Conservation (phyloP, 2,888 invertebrate species). For the Uropetala carovei region DNA sequence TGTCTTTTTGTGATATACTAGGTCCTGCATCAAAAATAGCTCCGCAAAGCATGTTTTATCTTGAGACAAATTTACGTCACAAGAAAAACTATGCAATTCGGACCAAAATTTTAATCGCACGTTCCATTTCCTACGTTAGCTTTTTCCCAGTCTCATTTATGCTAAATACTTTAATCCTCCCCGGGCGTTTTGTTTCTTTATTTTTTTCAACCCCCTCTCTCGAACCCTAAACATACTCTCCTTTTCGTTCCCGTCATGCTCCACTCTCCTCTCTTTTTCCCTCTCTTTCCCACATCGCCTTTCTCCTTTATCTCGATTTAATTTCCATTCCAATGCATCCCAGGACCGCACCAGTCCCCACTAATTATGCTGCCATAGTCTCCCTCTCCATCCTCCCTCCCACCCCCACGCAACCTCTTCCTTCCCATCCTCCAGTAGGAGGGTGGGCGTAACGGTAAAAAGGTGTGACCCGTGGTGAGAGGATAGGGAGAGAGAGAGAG, state of each 20-base stretch:
- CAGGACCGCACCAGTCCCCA: slow-evolving; percentile 18
- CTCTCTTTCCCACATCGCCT: neutral
- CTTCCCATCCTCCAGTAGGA: neutral
- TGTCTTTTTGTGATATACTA: too few species aligned
- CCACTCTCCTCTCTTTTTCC: neutral
- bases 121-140: slow-evolving; percentile 8
- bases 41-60: too few species aligned
- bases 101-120: slow-evolving; percentile 5
- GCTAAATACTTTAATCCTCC: neutral
- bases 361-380: slow-evolving; percentile 53
- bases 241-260: neutral
- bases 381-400: neutral
- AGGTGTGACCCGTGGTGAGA: slow-evolving; percentile 50
- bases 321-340: slow-evolving; percentile 46
- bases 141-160: slow-evolving; percentile 29
- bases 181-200: neutral
- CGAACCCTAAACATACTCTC: slow-evolving; percentile 38
- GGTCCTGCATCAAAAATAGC: too few species aligned
- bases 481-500: too few species aligned
- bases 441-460: slow-evolving; percentile 51
- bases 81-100: too few species aligned
- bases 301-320: slow-evolving; percentile 59
- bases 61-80: too few species aligned
- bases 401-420: neutral
- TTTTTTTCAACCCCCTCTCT: neutral